phyloP scores from a whole-genome alignment of 2,797 vertebrate genomes.

The Aratinga solstitialis region DNA sequence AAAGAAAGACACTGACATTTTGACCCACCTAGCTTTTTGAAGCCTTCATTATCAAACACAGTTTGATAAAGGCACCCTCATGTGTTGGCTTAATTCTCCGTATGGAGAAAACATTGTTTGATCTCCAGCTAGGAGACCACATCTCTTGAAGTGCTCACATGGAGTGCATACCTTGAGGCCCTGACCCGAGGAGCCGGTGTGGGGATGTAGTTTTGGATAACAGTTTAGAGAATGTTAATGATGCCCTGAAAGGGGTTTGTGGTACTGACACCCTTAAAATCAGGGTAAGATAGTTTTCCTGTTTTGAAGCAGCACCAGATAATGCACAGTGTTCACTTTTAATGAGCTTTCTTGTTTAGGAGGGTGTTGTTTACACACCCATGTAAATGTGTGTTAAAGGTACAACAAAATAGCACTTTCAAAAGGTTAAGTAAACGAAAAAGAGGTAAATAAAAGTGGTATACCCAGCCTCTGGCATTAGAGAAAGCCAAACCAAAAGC shows the following conservation, averaged over 20 bases:
- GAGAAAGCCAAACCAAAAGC: constrained; percentile 96
- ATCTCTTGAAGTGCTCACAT: constrained; percentile 23
- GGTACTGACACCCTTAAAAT: background rate
- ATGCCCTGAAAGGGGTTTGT: background rate
- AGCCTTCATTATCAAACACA: constrained; percentile 66
- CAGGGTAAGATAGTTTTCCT: background rate
- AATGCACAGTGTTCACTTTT: background rate
- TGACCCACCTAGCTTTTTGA: constrained; percentile 63
- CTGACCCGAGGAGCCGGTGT: background rate
- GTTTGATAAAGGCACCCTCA: constrained; percentile 66
- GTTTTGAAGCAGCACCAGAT: background rate
- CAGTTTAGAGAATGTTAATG: constrained; percentile 29
- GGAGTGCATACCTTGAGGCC: background rate
- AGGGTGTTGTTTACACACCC: background rate
- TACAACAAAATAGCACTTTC: background rate
- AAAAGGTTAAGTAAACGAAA: background rate
- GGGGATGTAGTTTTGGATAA: constrained; percentile 17
- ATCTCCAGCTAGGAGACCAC: constrained; percentile 49
- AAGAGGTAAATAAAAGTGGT: background rate
- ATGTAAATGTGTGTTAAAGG: background rate
- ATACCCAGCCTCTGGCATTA: constrained; percentile 36
- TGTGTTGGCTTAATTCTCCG: constrained; percentile 43
- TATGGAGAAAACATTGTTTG: constrained; percentile 32
- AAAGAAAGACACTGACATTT: constrained; percentile 52
- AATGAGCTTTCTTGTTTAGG: background rate